Conservation (phyloP, 2,888 invertebrate species). For the Aspidapion aeneum region DNA sequence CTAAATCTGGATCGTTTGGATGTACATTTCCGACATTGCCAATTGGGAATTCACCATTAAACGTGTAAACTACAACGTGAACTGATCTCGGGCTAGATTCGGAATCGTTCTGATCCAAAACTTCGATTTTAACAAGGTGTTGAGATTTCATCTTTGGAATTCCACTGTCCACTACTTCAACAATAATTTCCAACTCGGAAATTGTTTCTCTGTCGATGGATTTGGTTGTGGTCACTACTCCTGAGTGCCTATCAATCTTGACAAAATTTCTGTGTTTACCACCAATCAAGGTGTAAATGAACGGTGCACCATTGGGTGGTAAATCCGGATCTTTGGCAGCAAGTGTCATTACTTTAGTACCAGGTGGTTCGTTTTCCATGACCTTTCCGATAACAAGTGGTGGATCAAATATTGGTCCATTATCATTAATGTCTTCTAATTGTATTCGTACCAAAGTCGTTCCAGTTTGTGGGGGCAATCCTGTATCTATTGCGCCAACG, state of each 20-base stretch:
- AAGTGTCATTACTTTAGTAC: constrained; percentile 79
- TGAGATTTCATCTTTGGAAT: constrained; percentile 79
- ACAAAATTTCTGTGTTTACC: constrained; percentile 76
- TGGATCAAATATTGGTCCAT: constrained; percentile 80
- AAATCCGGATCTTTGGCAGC: constrained; percentile 85
- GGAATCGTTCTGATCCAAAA: constrained; percentile 88
- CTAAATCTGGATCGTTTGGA: constrained; percentile 88
- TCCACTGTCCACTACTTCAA: constrained; percentile 88
- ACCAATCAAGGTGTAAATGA: constrained; percentile 74
- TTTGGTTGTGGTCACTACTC: constrained; percentile 73
- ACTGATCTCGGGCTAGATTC: constrained; percentile 82
- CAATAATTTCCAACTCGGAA: constrained; percentile 68
- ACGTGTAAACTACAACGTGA: constrained; percentile 73
- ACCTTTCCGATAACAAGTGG: constrained; percentile 69
- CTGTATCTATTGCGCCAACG: constrained; percentile 86
- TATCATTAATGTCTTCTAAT: constrained; percentile 87
- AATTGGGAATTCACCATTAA: constrained; percentile 69
- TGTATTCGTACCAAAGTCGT: constrained; percentile 78
- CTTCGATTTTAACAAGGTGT: constrained; percentile 69
- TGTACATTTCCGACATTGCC: constrained; percentile 89
- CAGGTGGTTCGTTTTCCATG: constrained; percentile 82
- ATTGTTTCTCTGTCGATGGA: constrained; percentile 80
- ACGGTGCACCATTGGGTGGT: constrained; percentile 89
- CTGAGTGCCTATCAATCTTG: constrained; percentile 74
- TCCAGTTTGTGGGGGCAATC: constrained; percentile 88